A percentile compares a stretch with the other conserved stretches of the same genome.
Evolutionary conservation across 2,113 vertebrate genomes (phyloP).

Genomic region (Sphaerodactylus townsendi): DNA sequence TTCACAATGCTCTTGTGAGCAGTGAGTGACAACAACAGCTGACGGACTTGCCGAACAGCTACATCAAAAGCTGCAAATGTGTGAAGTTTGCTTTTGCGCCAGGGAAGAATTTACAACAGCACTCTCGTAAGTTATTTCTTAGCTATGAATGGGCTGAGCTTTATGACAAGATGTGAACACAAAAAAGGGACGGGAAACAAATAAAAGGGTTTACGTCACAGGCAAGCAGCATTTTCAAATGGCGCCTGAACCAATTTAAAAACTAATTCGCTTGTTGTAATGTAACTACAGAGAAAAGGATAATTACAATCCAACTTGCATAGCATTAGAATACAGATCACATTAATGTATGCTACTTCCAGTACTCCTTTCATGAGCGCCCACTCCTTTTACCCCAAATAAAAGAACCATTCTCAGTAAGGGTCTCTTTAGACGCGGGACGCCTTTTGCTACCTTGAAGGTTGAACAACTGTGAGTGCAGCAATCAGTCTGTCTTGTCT

Average conservation of each 20-base stretch:
- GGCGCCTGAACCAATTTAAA: conserved; percentile 20
- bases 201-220: not conserved
- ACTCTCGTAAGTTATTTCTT: not conserved
- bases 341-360: conserved; percentile 11
- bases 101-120: not conserved
- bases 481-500: not conserved
- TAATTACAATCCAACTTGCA: conserved; percentile 35
- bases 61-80: not conserved
- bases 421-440: not conserved
- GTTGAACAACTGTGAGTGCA: conserved; percentile 51
- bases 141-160: not conserved
- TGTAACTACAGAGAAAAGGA: conserved; percentile 31
- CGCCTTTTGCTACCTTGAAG: conserved; percentile 23
- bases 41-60: not conserved
- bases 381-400: conserved; percentile 7
- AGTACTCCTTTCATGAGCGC: conserved; percentile 35
- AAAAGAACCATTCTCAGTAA: conserved; percentile 1
- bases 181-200: not conserved
- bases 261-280: not conserved
- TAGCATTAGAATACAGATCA: conserved; percentile 34
- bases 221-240: conserved; percentile 11
- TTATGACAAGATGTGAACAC: not conserved
- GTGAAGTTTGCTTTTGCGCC: not conserved
- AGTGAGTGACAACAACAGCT: not conserved
- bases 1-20: not conserved